Evolutionary conservation across 2,888 invertebrate genomes (phyloP).

Genomic region (Conistra vaccinii): DNA sequence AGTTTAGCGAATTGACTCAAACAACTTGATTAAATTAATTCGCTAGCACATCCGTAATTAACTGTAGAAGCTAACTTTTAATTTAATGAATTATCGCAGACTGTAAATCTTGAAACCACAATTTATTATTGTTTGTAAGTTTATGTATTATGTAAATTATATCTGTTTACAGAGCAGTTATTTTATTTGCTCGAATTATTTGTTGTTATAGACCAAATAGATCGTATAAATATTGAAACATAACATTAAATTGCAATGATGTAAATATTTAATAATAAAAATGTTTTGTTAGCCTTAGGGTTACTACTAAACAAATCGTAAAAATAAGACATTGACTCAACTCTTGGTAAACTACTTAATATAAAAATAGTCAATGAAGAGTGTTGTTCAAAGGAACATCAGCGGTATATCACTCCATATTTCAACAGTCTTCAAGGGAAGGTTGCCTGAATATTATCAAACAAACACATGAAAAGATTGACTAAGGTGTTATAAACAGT

Average conservation of each 20-base stretch:
- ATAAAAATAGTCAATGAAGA: slow-evolving; percentile 40
- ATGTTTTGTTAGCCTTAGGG: slow-evolving; percentile 20
- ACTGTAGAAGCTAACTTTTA: neutral
- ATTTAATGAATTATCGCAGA: slow-evolving; percentile 6
- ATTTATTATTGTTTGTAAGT: neutral
- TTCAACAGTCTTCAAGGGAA: slow-evolving; percentile 79
- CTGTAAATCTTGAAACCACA: neutral
- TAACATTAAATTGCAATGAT: slow-evolving; percentile 13
- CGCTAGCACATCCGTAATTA: neutral
- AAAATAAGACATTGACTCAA: slow-evolving; percentile 1
- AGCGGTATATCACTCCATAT: slow-evolving; percentile 57
- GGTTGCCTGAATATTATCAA: slow-evolving; percentile 72
- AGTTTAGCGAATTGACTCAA: neutral
- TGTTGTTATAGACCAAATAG: slow-evolving; percentile 18
- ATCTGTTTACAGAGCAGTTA: neutral
- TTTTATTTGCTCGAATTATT: slow-evolving; percentile 26
- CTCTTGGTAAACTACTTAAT: slow-evolving; percentile 8
- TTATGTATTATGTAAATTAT: slow-evolving; percentile 15
- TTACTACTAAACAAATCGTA: slow-evolving; percentile 11
- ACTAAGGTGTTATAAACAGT: slow-evolving; percentile 65
- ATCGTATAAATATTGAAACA: slow-evolving; percentile 29
- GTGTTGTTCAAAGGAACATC: slow-evolving; percentile 37
- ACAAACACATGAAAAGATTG: slow-evolving; percentile 62
- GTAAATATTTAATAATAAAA: slow-evolving; percentile 29
- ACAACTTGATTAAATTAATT: slow-evolving; percentile 18